These are phyloP conservation scores for Myrmecobius fasciatus DNA, from an alignment of 2,113 vertebrate genomes.

Conservation along the genomic window DNA sequence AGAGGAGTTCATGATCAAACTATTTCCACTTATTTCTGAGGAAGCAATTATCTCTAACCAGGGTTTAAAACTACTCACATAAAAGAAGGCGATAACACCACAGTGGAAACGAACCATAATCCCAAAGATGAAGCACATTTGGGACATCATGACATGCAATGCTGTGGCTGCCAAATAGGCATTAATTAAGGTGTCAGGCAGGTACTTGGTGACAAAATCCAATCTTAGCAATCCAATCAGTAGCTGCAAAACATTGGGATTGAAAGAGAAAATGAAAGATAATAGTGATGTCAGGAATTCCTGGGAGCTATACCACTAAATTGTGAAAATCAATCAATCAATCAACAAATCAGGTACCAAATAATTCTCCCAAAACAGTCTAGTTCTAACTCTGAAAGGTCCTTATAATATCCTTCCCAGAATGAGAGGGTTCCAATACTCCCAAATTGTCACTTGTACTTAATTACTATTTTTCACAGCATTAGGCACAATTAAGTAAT, in stretches of 20 bases:
- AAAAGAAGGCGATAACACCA: slow-evolving; percentile 78
- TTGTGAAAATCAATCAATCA: background rate
- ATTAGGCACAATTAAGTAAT: background rate
- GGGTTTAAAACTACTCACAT: slow-evolving; percentile 73
- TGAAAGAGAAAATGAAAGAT: slow-evolving; percentile 31
- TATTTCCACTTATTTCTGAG: background rate
- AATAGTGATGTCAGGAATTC: background rate
- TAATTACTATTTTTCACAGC: background rate
- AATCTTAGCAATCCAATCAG: slow-evolving; percentile 73
- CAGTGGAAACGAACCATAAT: slow-evolving; percentile 72
- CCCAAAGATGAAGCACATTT: slow-evolving; percentile 77
- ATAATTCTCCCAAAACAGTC: background rate
- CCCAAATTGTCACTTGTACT: background rate
- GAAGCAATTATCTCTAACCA: background rate
- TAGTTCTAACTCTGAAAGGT: background rate
- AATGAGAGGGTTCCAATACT: background rate
- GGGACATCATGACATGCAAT: slow-evolving; percentile 70
- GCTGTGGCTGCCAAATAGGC: slow-evolving; percentile 80
- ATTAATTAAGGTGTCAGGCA: slow-evolving; percentile 69
- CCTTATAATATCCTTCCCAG: background rate
- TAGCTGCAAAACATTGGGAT: slow-evolving; percentile 66
- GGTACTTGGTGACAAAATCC: slow-evolving; percentile 71
- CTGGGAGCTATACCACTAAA: background rate
- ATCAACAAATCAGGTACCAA: background rate
- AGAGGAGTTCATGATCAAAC: background rate